These are phyloP conservation scores for Taenioides sp. DNA, from an alignment of 2,797 vertebrate species.

Conservation along the genomic window DNA sequence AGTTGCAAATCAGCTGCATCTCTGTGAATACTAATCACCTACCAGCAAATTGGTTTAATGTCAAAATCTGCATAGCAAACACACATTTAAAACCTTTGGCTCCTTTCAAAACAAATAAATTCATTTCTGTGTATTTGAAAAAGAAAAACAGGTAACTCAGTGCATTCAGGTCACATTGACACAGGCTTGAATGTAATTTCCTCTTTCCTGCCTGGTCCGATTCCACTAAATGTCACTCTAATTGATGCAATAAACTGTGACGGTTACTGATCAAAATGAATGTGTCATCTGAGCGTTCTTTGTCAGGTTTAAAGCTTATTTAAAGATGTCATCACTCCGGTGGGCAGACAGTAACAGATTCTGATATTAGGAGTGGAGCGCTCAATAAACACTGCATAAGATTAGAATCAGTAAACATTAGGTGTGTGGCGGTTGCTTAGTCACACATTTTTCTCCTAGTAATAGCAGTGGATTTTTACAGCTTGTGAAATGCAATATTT, in stretches of 20 bases:
- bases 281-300: background rate
- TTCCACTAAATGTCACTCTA: background rate
- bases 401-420: constrained; percentile 5
- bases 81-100: background rate
- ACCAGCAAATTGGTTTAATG: constrained; percentile 4
- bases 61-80: background rate
- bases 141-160: background rate
- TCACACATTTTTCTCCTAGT: constrained; percentile 17
- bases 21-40: background rate
- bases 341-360: background rate
- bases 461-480: background rate
- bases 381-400: background rate
- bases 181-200: constrained; percentile 15
- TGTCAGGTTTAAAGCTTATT: constrained; percentile 7
- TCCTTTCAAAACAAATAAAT: background rate
- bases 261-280: background rate
- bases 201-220: constrained; percentile 1
- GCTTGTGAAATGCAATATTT: constrained; percentile 26
- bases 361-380: constrained; percentile 1
- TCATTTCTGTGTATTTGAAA: background rate
- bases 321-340: constrained; percentile 1
- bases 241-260: constrained; percentile 9
- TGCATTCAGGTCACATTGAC: background rate
- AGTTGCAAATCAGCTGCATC: background rate
- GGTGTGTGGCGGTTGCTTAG: constrained; percentile 8